Evolutionary conservation across 1,140 invertebrate genomes (phyloP).

Genomic region (Diabrotica undecimpunctata): DNA sequence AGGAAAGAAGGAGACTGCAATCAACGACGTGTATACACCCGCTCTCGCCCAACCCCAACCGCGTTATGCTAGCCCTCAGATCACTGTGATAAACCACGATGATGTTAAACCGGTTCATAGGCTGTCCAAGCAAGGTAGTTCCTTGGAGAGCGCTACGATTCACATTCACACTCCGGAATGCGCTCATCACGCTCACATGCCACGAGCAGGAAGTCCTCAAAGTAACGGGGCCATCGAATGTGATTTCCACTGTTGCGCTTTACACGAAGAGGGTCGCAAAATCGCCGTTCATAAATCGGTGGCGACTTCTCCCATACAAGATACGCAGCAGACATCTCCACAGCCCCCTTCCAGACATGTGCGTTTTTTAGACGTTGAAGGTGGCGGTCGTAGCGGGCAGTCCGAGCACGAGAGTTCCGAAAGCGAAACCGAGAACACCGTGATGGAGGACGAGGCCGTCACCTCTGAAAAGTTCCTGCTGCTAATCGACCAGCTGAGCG

Average conservation of each 20-base stretch:
- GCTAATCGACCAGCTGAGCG: conserved; percentile 86
- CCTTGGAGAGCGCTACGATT: conserved; percentile 70
- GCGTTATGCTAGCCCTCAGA: conserved; percentile 71
- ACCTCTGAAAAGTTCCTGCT: conserved; percentile 88
- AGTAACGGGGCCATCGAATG: conserved; percentile 68
- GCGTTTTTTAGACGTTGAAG: conserved; percentile 70
- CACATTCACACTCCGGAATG: conserved; percentile 84
- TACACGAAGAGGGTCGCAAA: conserved; percentile 86
- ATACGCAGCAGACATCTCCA: conserved; percentile 61
- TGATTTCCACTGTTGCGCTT: conserved; percentile 91
- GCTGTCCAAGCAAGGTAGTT: conserved; percentile 63
- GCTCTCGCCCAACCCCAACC: conserved; percentile 49
- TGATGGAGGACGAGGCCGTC: conserved; percentile 82
- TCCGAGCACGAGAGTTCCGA: conserved; percentile 80
- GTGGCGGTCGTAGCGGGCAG: conserved; percentile 49
- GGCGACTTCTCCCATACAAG: conserved; percentile 86
- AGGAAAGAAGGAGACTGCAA: conserved; percentile 54
- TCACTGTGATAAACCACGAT: conserved; percentile 87
- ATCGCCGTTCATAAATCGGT: conserved; percentile 86
- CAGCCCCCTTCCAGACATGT: conserved; percentile 60
- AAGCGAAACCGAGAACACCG: conserved; percentile 87
- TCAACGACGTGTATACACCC: conserved; percentile 54
- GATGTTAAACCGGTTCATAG: conserved; percentile 56
- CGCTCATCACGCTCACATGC: conserved; percentile 68
- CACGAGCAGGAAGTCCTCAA: conserved; percentile 57